Conservation (phyloP, 1,140 invertebrate species). For the Bilobella aurantiaca region DNA sequence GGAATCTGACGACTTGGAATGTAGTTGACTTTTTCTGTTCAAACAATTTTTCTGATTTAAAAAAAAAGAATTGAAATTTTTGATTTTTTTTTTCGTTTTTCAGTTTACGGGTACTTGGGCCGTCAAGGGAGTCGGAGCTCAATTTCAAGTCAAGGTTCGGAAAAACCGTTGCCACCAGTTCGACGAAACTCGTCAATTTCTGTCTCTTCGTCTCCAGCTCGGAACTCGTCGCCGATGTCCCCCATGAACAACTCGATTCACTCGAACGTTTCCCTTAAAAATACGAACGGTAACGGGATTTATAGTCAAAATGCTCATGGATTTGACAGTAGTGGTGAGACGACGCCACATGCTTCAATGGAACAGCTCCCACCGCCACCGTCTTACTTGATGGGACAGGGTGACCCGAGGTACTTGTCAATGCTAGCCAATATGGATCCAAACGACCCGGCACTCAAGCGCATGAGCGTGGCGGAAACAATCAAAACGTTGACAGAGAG, state of each 20-base stretch:
- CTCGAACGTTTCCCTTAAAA: not conserved
- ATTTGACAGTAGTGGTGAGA: constrained; percentile 32
- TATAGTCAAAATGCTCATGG: constrained; percentile 10
- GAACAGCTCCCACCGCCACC: constrained; percentile 73
- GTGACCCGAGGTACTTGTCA: not conserved
- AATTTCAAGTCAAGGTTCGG: constrained; percentile 27
- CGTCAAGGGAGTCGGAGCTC: constrained; percentile 5
- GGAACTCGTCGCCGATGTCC: constrained; percentile 3
- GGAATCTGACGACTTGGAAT: not conserved
- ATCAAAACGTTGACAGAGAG: constrained; percentile 72
- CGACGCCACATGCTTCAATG: constrained; percentile 38
- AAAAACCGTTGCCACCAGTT: constrained; percentile 72
- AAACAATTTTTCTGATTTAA: no score
- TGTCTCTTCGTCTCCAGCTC: constrained; percentile 25
- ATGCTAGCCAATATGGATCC: constrained; percentile 25
- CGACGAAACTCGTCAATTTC: constrained; percentile 56
- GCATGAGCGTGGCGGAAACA: constrained; percentile 67
- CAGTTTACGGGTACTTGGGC: not conserved
- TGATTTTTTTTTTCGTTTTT: not conserved
- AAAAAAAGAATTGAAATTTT: not conserved
- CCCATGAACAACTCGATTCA: not conserved
- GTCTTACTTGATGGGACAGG: constrained; percentile 59
- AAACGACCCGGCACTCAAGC: constrained; percentile 23
- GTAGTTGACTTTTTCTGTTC: no score
- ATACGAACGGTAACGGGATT: not conserved